Evolutionary conservation across 2,113 vertebrate genomes (phyloP), one percentile per base, ranked within the genome.

Genomic region (Burhinus oedicnemus): DNA sequence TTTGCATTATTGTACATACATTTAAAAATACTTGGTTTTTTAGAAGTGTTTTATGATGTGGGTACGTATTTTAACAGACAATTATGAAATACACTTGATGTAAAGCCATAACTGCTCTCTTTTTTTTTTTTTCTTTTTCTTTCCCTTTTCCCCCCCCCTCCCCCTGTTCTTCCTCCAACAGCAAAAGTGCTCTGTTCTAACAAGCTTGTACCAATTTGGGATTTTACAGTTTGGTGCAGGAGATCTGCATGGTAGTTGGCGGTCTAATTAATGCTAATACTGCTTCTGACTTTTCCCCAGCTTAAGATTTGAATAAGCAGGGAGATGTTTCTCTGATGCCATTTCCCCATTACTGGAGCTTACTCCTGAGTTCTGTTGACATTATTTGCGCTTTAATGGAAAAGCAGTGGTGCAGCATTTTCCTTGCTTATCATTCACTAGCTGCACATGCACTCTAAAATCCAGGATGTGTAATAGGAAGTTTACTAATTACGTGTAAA

Each of bases 1-100:
- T 97, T 97, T 97, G 90, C 95, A 95, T 96, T 93, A 57, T 55
- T 97, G 94, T 97, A 96, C 78, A 97, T 95, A 96, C 79, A 40
- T 90, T 95, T 85, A 38, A 83, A 95, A 94, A 70, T 89, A 92
- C 45, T 82, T 83, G 44, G 0, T 64, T 89, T 96, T 96, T 93
- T 87, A 23, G 91, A 97, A 95, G 82, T 94, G 89, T 91, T 97
- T 80, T 96, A 81, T 96, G 95, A 96, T 80, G 93, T 87, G 94
- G 72, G 85, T 87, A 78, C 86, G 47, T 93, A 90, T 93, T 97
- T 97, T 95, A 97, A 91, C 89, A 86, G 47, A 70, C 34, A 94
- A 45, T 80, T 91, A 94, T 66, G 51, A 97, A 95, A 97, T 97
- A 97, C 8, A 93, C 44, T 91, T 89, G 93, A 80, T 72, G 57